Base-by-base conservation (phyloP, 2,888 invertebrate species). In the Allolobophora icterica region DNA sequence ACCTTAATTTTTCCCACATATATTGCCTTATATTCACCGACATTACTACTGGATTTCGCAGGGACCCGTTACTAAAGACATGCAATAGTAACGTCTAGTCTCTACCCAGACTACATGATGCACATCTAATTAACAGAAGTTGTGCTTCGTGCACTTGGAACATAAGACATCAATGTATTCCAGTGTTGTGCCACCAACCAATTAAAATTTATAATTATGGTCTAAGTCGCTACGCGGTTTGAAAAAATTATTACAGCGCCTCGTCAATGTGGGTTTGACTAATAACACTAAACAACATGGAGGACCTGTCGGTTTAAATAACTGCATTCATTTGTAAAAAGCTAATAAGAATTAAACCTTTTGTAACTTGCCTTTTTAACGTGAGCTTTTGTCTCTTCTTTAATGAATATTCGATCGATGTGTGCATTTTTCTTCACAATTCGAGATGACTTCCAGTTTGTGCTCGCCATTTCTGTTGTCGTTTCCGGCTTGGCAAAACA, bases 301-400 rank as follows among this genome's bases (percentile, higher is more conserved):
- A 38, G 11, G 38, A 89, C 35, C 35, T 1, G 40, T 89, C 89
- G 13, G 34, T 35, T 89, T 40, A 38, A 38, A 33, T 24, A 33
- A 38, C 30, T 24, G 30, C 35, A 33, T 34, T 38, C 89, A 34
- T 38, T 11, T 15, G 35, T 33, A 89, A 40, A 35, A n/a, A 40
- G 13, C 40, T 24, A 89, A 21, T 40, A 89, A 42, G 13, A 91
- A 89, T 89, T 0, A 21, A 87, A 91, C 52, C 45, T 52, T 42
- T 34, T 90, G 89, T 89, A 91, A 33, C 92, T 87, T 92, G 94
- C 94, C 93, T 93, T 93, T 92, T 93, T 94, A 15, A 93, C 92
- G 89, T 93, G 92, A n/a, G 93, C 93, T 91, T 92, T 92, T 71
- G 93, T 93, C 92, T 94, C 94, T 93, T 94, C 94, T 92, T 94